Evolutionary conservation across 2,888 invertebrate species (phyloP).

Genomic region (Helicoverpa assulta): DNA sequence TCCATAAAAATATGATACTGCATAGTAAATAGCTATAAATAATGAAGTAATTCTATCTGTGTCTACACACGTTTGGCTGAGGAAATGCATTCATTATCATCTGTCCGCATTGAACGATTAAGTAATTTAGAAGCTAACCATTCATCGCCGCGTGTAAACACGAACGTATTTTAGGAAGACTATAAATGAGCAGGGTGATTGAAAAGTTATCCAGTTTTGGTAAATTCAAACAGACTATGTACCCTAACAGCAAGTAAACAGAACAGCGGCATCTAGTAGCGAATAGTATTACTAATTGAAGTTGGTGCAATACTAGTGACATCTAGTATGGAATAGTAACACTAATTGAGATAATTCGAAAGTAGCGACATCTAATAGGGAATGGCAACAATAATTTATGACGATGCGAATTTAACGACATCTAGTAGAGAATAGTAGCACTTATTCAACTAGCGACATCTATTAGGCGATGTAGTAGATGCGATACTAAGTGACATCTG

Average conservation of each 20-base stretch:
- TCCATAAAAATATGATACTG: constrained; percentile 35
- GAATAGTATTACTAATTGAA: constrained; percentile 54
- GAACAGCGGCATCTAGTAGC: constrained; percentile 66
- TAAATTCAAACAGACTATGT: constrained; percentile 23
- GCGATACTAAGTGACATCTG: too few relatives aligned
- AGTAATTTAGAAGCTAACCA: constrained; percentile 56
- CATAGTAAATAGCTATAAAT: constrained; percentile 34
- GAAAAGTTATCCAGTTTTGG: constrained; percentile 65
- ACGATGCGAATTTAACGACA: too few relatives aligned
- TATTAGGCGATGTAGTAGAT: too few relatives aligned
- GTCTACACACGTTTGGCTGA: constrained; percentile 7
- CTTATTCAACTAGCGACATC: too few relatives aligned
- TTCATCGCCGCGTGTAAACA: constrained; percentile 71
- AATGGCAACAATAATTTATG: too few relatives aligned
- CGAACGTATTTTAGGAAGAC: constrained; percentile 72
- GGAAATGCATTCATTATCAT: constrained; percentile 43
- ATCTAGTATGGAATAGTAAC: constrained; percentile 61
- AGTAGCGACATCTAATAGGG: too few relatives aligned
- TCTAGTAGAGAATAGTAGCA: too few relatives aligned
- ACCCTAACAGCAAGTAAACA: too few relatives aligned
- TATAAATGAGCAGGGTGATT: constrained; percentile 75
- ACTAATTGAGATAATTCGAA: background rate
- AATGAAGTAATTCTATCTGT: constrained; percentile 35
- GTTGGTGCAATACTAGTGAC: constrained; percentile 8
- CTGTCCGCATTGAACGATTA: constrained; percentile 43